A percentile compares a stretch with the other conserved stretches of the same genome.
These are phyloP conservation scores for Laticauda colubrina DNA, from an alignment of 2,113 vertebrate genomes.

Conservation along the genomic window DNA sequence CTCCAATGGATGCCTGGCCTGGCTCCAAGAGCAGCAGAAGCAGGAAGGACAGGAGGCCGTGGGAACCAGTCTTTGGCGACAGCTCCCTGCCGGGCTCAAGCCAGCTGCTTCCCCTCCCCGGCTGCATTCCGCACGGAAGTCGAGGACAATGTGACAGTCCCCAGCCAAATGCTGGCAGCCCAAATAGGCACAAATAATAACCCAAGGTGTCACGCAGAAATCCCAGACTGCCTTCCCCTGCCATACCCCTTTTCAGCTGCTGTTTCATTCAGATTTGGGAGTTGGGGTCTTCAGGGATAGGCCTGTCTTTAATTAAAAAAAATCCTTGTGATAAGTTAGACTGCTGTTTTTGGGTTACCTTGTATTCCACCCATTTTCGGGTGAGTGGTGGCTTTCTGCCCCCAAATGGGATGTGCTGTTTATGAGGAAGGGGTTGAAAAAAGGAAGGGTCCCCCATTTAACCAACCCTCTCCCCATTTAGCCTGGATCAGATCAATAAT, in stretches of 20 bases:
- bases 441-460: neutral
- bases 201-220: neutral
- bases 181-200: neutral
- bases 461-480: neutral
- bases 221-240: neutral
- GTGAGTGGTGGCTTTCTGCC: neutral
- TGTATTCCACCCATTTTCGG: neutral
- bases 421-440: neutral
- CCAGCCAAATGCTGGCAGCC: neutral
- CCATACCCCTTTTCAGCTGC: neutral
- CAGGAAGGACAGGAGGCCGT: conserved; percentile 31
- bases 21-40: neutral
- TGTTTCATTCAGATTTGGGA: neutral
- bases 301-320: neutral
- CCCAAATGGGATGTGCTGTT: neutral
- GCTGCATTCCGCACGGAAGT: neutral
- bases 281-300: neutral
- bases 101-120: conserved; percentile 17
- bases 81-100: neutral
- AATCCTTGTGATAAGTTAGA: neutral
- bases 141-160: conserved; percentile 1
- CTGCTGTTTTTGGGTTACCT: neutral
- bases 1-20: conserved; percentile 8
- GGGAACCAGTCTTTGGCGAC: neutral
- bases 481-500: neutral